These are phyloP conservation scores for Rissa tridactyla DNA, from an alignment of 2,113 vertebrate species.

Conservation along the genomic window DNA sequence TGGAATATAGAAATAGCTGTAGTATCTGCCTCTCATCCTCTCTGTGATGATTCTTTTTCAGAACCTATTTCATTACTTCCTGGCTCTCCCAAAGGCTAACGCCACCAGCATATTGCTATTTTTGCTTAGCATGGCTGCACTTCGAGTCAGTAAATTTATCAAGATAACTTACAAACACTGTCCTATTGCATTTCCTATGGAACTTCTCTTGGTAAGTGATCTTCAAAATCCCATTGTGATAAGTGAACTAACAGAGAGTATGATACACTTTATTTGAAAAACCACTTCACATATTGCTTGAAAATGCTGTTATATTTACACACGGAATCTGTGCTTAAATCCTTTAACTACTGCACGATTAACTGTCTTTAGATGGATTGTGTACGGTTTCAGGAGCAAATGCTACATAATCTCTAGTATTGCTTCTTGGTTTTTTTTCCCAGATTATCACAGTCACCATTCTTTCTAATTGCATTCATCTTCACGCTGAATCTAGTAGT, in stretches of 20 bases:
- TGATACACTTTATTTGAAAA: background rate
- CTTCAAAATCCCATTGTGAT: background rate
- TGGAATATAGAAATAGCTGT: background rate
- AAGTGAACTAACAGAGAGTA: background rate
- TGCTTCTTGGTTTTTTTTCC: background rate
- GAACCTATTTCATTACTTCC: conserved; percentile 64
- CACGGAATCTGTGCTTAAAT: background rate
- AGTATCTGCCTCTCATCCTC: background rate
- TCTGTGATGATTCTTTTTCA: conserved; percentile 50
- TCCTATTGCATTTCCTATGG: conserved; percentile 70
- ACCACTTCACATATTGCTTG: background rate
- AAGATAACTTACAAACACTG: conserved; percentile 44
- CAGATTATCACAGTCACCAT: conserved; percentile 60
- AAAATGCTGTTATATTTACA: background rate
- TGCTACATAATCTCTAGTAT: background rate
- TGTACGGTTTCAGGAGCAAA: background rate
- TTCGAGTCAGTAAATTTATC: conserved; percentile 58
- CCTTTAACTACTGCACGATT: background rate
- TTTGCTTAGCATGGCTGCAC: conserved; percentile 18
- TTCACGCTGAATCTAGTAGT: conserved; percentile 57
- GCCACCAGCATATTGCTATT: conserved; percentile 71
- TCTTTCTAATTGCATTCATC: conserved; percentile 35
- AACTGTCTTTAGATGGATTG: background rate
- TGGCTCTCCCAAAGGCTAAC: conserved; percentile 66
- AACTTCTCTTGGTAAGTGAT: conserved; percentile 69